Percentiles rank a stretch among this genome's conserved stretches.
Conservation (phyloP, 2,797 vertebrate genomes). For the Cossypha caffra region DNA sequence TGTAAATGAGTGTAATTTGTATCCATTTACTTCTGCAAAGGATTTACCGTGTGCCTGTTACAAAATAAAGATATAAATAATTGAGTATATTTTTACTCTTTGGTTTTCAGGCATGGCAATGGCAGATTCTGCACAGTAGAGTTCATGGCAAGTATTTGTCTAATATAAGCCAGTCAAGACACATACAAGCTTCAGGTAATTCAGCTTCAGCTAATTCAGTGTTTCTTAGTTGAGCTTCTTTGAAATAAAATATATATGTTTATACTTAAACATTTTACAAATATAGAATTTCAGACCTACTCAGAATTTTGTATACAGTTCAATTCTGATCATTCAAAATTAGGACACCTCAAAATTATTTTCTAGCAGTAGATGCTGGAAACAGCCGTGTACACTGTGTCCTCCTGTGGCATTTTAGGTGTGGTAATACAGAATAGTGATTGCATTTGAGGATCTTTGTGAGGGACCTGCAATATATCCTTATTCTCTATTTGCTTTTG, state of each 20-base stretch:
- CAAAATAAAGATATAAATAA: background rate
- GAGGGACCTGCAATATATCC: background rate
- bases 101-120: background rate
- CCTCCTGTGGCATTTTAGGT: background rate
- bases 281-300: background rate
- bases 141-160: slow-evolving; percentile 28
- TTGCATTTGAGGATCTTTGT: background rate
- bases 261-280: background rate
- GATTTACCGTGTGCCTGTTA: background rate
- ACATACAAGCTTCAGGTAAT: slow-evolving; percentile 4
- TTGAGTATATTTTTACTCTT: slow-evolving; percentile 22
- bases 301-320: background rate
- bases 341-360: background rate
- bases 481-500: background rate
- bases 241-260: background rate
- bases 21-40: background rate
- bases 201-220: background rate
- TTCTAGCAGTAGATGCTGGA: background rate
- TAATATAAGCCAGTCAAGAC: slow-evolving; percentile 8
- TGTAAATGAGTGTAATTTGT: background rate
- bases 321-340: background rate
- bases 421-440: background rate
- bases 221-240: background rate
- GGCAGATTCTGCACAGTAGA: background rate
- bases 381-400: background rate